Evolutionary conservation across 2,797 vertebrate species (phyloP).

Genomic region (Morus bassanus): DNA sequence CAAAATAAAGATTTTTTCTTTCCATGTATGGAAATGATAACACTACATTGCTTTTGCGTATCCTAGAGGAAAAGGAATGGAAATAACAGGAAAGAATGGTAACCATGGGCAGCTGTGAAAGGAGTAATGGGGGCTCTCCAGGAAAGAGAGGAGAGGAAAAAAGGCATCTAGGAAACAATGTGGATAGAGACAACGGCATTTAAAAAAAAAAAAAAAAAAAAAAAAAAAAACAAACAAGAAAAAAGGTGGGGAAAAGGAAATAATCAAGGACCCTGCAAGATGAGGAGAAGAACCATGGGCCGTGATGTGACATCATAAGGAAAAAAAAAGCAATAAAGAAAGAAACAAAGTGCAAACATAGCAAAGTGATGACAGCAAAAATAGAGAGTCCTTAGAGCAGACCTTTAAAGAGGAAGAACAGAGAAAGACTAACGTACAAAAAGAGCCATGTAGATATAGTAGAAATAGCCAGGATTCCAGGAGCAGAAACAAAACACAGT

Average conservation of each 20-base stretch:
- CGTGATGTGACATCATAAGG: background rate
- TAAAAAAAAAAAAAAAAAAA: no score
- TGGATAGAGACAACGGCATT: background rate
- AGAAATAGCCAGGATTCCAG: background rate
- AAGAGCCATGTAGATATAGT: background rate
- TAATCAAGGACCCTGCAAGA: background rate
- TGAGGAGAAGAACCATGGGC: background rate
- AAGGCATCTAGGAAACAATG: background rate
- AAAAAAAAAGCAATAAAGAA: background rate
- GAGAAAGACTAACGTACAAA: background rate
- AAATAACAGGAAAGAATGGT: background rate
- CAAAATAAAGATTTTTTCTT: background rate
- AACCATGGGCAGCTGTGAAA: background rate
- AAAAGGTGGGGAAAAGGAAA: fast-evolving
- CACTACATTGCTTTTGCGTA: background rate
- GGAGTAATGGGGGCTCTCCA: background rate
- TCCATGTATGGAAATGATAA: background rate
- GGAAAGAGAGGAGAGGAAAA: background rate
- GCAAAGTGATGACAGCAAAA: background rate
- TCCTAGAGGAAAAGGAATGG: background rate
- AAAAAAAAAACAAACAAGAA: no score
- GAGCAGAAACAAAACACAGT: background rate
- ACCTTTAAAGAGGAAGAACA: background rate
- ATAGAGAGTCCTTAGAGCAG: background rate
- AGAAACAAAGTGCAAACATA: background rate